Percentiles rank a stretch among this genome's conserved stretches.
Conservation (phyloP, 2,888 invertebrate genomes). For the Latheticus oryzae region DNA sequence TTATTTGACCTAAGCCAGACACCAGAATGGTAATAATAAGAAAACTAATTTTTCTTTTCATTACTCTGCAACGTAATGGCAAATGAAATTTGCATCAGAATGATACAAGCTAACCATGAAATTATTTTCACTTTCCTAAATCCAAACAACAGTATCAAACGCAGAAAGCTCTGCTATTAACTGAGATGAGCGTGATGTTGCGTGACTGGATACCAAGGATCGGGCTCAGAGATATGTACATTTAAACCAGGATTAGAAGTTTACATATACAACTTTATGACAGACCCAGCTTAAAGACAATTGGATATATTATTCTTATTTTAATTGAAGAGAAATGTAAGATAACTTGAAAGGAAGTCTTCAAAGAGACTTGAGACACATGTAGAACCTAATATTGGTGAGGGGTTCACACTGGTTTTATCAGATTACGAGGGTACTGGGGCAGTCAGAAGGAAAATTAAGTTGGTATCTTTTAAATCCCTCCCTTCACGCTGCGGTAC, state of each 20-base stretch:
- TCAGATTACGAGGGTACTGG: slow-evolving; percentile 57
- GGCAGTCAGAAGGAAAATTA: slow-evolving; percentile 59
- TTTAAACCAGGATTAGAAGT: slow-evolving; percentile 24
- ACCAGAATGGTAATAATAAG: too few species aligned
- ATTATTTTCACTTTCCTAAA: slow-evolving; percentile 40
- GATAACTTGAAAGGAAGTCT: too few species aligned
- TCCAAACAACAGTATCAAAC: slow-evolving; percentile 37
- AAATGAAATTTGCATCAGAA: slow-evolving; percentile 31
- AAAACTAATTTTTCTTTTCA: too few species aligned
- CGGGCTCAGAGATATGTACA: slow-evolving; percentile 32
- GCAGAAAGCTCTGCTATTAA: slow-evolving; percentile 33
- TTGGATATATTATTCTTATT: slow-evolving; percentile 14
- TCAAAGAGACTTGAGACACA: slow-evolving; percentile 20
- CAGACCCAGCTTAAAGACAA: slow-evolving; percentile 13
- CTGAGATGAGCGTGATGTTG: slow-evolving; percentile 38
- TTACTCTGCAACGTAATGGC: slow-evolving; percentile 25
- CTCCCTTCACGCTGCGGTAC: slow-evolving; percentile 50
- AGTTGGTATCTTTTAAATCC: slow-evolving; percentile 58
- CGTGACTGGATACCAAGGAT: slow-evolving; percentile 42
- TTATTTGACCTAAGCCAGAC: too few species aligned
- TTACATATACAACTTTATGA: slow-evolving; percentile 31
- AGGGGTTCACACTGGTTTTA: slow-evolving; percentile 49
- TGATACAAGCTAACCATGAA: slow-evolving; percentile 17
- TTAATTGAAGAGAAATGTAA: not conserved
- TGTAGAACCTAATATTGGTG: slow-evolving; percentile 23